Percentiles rank a stretch among this genome's conserved stretches.
These are phyloP conservation scores for Champsocephalus esox DNA, from an alignment of 2,797 vertebrate genomes.

Conservation along the genomic window DNA sequence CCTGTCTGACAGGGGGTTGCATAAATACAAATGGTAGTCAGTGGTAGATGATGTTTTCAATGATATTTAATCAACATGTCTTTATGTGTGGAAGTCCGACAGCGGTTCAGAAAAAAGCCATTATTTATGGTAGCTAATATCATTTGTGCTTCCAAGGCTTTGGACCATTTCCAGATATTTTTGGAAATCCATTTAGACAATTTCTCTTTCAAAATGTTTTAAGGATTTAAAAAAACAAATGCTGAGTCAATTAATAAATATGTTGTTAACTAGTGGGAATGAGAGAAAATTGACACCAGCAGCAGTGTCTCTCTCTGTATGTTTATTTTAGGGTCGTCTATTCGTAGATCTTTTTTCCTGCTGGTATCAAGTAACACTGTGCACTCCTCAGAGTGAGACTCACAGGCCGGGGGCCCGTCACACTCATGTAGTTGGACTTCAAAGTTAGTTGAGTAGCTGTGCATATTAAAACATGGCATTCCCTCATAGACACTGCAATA, in stretches of 20 bases:
- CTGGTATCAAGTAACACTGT: constrained; percentile 72
- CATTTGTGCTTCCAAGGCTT: not conserved
- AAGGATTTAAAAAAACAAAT: not conserved
- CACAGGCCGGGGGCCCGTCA: constrained; percentile 4
- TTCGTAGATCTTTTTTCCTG: constrained; percentile 67
- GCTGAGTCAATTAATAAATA: not conserved
- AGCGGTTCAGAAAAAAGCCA: not conserved
- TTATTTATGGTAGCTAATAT: not conserved
- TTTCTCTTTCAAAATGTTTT: not conserved
- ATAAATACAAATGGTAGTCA: constrained; percentile 34
- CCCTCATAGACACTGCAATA: not conserved
- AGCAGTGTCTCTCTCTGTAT: constrained; percentile 29
- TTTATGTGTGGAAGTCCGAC: not conserved
- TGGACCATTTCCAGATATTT: not conserved
- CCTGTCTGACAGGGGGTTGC: constrained; percentile 12
- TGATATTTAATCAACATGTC: not conserved
- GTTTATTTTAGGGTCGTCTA: constrained; percentile 79
- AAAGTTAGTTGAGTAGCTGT: constrained; percentile 20
- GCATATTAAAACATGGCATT: constrained; percentile 11
- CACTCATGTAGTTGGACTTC: constrained; percentile 14
- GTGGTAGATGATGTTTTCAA: not conserved
- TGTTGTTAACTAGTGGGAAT: constrained; percentile 12
- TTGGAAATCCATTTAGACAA: not conserved
- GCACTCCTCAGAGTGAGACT: constrained; percentile 61
- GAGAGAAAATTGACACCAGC: constrained; percentile 24